Conservation (phyloP, 2,113 vertebrate genomes). For the Nycticebus coucang region DNA sequence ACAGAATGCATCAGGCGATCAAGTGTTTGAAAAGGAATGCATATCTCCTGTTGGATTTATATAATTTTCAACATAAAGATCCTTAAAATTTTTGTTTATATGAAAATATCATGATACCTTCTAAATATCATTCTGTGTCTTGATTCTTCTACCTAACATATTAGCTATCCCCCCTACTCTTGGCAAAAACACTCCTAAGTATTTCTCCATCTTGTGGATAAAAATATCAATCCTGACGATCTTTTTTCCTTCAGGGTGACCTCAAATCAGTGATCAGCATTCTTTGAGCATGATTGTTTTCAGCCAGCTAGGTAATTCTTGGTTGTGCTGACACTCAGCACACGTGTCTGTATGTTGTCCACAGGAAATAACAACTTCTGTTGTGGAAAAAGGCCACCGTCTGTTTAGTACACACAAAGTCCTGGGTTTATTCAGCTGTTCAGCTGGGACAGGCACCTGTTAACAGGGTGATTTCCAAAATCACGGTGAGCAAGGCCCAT, state of each 20-base stretch:
- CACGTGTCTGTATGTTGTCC: slow-evolving; percentile 35
- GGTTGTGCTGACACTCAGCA: slow-evolving; percentile 46
- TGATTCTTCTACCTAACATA: not conserved
- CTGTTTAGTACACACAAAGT: slow-evolving; percentile 66
- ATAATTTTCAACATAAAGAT: not conserved
- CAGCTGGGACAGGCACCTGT: slow-evolving; percentile 65
- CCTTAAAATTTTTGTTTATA: slow-evolving; percentile 39
- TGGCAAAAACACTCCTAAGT: not conserved
- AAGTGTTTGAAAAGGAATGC: not conserved
- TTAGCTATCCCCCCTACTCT: not conserved
- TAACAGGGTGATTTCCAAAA: slow-evolving; percentile 56
- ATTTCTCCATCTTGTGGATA: slow-evolving; percentile 1
- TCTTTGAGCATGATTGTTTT: not conserved
- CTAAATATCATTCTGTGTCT: not conserved
- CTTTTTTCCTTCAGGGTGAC: slow-evolving; percentile 45
- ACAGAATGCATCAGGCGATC: not conserved
- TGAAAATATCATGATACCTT: not conserved
- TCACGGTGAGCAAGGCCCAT: not conserved
- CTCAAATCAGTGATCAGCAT: slow-evolving; percentile 17
- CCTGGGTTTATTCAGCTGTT: slow-evolving; percentile 64
- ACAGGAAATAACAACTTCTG: slow-evolving; percentile 52
- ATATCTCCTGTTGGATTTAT: not conserved
- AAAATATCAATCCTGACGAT: slow-evolving; percentile 9
- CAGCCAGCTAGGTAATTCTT: slow-evolving; percentile 26
- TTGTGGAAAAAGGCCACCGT: slow-evolving; percentile 65